These are phyloP conservation scores for Ranitomeya variabilis DNA, from an alignment of 2,113 vertebrate genomes.

Conservation along the genomic window DNA sequence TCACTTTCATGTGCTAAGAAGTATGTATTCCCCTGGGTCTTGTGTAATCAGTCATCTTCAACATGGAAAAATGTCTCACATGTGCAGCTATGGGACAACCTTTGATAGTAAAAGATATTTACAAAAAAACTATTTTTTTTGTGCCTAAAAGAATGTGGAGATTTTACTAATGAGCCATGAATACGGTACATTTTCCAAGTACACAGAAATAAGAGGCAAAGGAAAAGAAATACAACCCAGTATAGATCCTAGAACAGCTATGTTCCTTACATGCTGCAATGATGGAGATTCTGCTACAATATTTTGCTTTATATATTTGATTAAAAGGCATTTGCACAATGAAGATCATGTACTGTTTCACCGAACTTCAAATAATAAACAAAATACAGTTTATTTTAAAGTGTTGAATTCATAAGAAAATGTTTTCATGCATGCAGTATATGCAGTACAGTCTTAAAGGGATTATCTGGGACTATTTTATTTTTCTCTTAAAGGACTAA, in stretches of 20 bases:
- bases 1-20: conserved; percentile 47
- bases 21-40: conserved; percentile 53
- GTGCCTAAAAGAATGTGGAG: conserved; percentile 62
- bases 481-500: too few relatives aligned
- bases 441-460: too few relatives aligned
- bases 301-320: too few relatives aligned
- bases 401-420: too few relatives aligned
- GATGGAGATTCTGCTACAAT: too few relatives aligned
- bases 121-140: conserved; percentile 62
- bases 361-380: too few relatives aligned
- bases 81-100: conserved; percentile 59
- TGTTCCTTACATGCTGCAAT: too few relatives aligned
- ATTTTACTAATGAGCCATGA: conserved; percentile 65
- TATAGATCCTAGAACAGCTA: not conserved
- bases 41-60: conserved; percentile 42
- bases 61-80: conserved; percentile 52
- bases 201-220: conserved; percentile 47
- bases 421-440: too few relatives aligned
- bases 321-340: too few relatives aligned
- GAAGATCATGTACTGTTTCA: too few relatives aligned
- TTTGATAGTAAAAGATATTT: conserved; percentile 65
- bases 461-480: too few relatives aligned
- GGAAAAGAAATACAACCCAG: not conserved
- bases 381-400: too few relatives aligned
- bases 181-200: conserved; percentile 63